Percentiles rank a stretch among this genome's conserved stretches.
Conservation (phyloP, 2,113 vertebrate genomes). For the Mobula hypostoma region DNA sequence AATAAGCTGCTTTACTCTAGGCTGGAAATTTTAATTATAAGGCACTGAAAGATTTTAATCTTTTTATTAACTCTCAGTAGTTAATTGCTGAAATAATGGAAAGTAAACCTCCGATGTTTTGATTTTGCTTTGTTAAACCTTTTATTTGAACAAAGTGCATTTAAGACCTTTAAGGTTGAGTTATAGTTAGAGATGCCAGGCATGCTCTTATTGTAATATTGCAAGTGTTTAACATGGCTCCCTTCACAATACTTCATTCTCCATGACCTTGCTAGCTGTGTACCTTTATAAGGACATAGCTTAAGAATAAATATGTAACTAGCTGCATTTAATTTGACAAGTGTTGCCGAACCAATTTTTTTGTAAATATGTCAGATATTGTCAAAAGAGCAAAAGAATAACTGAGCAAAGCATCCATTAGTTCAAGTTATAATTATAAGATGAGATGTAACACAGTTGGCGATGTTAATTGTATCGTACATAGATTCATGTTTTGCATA, state of each 20-base stretch:
- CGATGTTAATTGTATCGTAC: background rate
- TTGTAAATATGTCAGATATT: background rate
- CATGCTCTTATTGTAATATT: background rate
- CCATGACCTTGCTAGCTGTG: background rate
- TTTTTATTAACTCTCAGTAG: constrained; percentile 3
- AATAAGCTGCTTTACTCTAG: background rate
- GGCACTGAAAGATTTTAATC: background rate
- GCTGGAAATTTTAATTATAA: background rate
- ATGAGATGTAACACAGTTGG: background rate
- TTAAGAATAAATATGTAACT: background rate
- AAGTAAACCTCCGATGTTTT: background rate
- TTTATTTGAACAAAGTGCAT: background rate
- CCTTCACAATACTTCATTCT: background rate
- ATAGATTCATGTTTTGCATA: background rate
- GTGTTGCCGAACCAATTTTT: background rate
- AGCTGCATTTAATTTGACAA: background rate
- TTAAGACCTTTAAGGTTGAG: background rate
- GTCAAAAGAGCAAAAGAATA: background rate
- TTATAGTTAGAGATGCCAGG: no score
- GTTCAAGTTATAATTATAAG: background rate
- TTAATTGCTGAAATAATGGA: background rate
- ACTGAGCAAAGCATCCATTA: background rate
- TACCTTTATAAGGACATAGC: background rate
- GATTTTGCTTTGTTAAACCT: background rate
- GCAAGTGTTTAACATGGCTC: background rate